Conservation (phyloP, 2,797 vertebrate genomes). For the Halcyon chelicuti region DNA sequence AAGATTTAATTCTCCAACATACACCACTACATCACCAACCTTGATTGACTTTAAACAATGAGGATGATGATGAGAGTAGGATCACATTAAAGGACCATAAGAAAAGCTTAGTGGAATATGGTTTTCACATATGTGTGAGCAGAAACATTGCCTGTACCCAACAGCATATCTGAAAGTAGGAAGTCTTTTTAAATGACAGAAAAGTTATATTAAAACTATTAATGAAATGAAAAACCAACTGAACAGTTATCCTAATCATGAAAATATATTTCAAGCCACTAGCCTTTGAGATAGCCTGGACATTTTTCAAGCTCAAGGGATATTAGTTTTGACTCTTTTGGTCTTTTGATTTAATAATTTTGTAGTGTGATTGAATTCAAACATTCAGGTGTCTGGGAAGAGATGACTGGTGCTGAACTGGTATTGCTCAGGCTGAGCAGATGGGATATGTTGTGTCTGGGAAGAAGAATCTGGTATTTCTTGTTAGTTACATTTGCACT, state of each 20-base stretch:
- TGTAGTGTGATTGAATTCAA: constrained; percentile 53
- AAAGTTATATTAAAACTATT: background rate
- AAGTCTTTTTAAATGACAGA: background rate
- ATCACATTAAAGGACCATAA: background rate
- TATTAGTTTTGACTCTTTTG: constrained; percentile 35
- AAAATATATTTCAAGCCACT: background rate
- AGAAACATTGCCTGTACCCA: background rate
- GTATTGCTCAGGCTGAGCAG: constrained; percentile 30
- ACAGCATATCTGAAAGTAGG: background rate
- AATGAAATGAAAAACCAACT: background rate
- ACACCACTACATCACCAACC: background rate
- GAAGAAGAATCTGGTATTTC: constrained; percentile 2
- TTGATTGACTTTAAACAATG: background rate
- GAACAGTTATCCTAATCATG: background rate
- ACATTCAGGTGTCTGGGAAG: constrained; percentile 37
- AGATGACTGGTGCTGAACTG: background rate
- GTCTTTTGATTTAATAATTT: constrained; percentile 58
- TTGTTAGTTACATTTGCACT: background rate
- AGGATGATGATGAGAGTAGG: background rate
- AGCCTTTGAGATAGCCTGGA: background rate
- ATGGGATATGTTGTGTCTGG: constrained; percentile 9
- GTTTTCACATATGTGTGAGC: background rate
- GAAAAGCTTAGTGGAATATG: background rate
- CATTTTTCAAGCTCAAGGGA: constrained; percentile 7
- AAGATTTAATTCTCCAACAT: background rate